phyloP scores from a whole-genome alignment of 1,140 invertebrate species.

The Drosophila nannoptera region DNA sequence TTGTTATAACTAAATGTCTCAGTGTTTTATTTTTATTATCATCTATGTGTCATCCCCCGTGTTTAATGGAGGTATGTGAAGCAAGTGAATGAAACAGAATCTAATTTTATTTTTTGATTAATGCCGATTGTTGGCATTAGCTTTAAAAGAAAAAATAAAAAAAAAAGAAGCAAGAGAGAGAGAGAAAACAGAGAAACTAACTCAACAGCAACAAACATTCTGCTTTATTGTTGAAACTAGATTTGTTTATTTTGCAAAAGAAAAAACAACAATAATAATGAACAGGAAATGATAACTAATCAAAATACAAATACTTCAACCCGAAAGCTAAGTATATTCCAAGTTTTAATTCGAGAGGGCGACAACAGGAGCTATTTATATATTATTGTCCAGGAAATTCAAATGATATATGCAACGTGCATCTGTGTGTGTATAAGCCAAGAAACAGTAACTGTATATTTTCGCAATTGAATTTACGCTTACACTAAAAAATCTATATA shows the following conservation, averaged over 20 bases:
- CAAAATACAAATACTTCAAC: constrained; percentile 60
- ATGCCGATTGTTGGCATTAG: constrained; percentile 19
- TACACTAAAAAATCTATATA: constrained; percentile 54
- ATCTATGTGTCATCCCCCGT: constrained; percentile 19
- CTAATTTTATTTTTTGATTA: constrained; percentile 18
- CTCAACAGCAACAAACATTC: constrained; percentile 2
- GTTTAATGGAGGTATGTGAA: constrained; percentile 26
- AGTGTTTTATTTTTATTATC: constrained; percentile 36
- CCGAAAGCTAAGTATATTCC: constrained; percentile 48
- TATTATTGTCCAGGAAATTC: constrained; percentile 61
- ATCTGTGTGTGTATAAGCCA: constrained; percentile 43
- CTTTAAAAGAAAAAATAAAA: background rate
- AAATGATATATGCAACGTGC: constrained; percentile 42
- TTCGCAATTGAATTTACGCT: constrained; percentile 76
- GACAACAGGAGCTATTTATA: constrained; percentile 28
- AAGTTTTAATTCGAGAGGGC: constrained; percentile 39
- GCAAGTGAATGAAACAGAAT: constrained; percentile 24
- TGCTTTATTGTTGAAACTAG: constrained; percentile 19
- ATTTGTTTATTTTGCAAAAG: constrained; percentile 13
- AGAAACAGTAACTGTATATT: constrained; percentile 68
- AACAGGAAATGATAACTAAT: constrained; percentile 58
- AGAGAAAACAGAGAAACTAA: background rate
- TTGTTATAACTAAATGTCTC: constrained; percentile 39
- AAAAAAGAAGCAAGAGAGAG: too few relatives aligned
- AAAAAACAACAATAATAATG: background rate